A percentile compares a stretch with the other conserved stretches of the same genome.
phyloP scores from a whole-genome alignment of 2,888 invertebrate genomes.

The Dynastes tityus region DNA sequence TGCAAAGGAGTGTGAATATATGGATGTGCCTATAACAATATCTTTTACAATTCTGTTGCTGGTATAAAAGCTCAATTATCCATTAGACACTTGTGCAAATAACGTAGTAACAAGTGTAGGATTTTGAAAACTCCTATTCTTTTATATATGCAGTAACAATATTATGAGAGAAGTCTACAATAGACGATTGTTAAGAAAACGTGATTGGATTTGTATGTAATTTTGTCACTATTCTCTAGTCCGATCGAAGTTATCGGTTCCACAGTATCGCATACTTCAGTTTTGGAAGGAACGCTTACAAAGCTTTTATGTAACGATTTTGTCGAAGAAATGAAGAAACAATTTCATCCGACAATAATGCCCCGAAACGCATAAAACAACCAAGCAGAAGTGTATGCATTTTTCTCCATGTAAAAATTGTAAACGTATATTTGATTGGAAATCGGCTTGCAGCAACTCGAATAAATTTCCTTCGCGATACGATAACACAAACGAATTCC shows the following conservation, averaged over 20 bases:
- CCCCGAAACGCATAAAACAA: slow-evolving; percentile 5
- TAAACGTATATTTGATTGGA: slow-evolving; percentile 30
- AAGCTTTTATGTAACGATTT: background rate
- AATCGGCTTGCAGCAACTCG: slow-evolving; percentile 7
- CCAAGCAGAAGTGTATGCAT: background rate
- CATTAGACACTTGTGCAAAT: no score
- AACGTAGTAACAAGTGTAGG: no score
- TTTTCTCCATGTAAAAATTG: background rate
- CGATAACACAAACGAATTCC: slow-evolving; percentile 19
- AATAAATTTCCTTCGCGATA: slow-evolving; percentile 7
- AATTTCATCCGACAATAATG: slow-evolving; percentile 12
- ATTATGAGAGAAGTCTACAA: no score
- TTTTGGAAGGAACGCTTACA: background rate
- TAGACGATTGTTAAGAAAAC: background rate
- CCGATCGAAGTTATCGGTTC: no score
- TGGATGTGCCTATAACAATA: no score
- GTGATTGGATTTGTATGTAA: background rate
- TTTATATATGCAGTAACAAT: no score
- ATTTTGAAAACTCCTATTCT: no score
- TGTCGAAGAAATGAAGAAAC: slow-evolving; percentile 13
- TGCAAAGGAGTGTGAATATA: no score
- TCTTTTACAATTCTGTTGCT: no score
- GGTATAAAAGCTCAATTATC: no score
- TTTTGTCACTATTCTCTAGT: background rate
- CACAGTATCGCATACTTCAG: background rate